Conservation (phyloP, 1,140 invertebrate genomes). For the Epicauta chinensis region DNA sequence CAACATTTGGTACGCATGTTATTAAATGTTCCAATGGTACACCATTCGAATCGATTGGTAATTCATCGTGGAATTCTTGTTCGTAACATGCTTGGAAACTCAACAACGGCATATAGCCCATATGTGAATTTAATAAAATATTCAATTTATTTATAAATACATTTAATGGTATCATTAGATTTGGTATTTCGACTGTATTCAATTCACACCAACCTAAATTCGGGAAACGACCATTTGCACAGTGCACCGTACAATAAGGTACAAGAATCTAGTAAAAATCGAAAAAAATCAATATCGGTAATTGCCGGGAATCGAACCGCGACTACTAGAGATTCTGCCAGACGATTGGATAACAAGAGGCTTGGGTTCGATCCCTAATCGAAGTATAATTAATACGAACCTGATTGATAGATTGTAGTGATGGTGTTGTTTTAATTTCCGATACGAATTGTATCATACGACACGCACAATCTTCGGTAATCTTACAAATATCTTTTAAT, state of each 20-base stretch:
- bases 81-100: slow-evolving; percentile 75
- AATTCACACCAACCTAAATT: slow-evolving; percentile 61
- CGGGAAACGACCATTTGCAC: slow-evolving; percentile 40
- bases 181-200: slow-evolving; percentile 62
- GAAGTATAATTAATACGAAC: slow-evolving; percentile 33
- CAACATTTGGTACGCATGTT: slow-evolving; percentile 70
- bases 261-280: slow-evolving; percentile 54
- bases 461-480: slow-evolving; percentile 62
- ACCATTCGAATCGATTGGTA: slow-evolving; percentile 55
- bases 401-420: slow-evolving; percentile 44
- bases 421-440: slow-evolving; percentile 50
- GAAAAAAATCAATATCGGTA: too few relatives aligned
- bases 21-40: slow-evolving; percentile 82
- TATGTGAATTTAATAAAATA: slow-evolving; percentile 55
- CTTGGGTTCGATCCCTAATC: too few relatives aligned
- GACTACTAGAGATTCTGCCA: too few relatives aligned
- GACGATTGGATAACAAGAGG: too few relatives aligned
- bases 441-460: slow-evolving; percentile 60
- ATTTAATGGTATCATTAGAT: slow-evolving; percentile 60
- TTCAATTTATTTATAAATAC: slow-evolving; percentile 55
- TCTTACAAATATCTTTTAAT: slow-evolving; percentile 69
- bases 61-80: slow-evolving; percentile 55
- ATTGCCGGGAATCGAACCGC: too few relatives aligned
- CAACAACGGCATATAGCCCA: slow-evolving; percentile 62
- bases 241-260: slow-evolving; percentile 59